Conservation (phyloP, 2,888 invertebrate species). For the Ectropis crepuscularia region DNA sequence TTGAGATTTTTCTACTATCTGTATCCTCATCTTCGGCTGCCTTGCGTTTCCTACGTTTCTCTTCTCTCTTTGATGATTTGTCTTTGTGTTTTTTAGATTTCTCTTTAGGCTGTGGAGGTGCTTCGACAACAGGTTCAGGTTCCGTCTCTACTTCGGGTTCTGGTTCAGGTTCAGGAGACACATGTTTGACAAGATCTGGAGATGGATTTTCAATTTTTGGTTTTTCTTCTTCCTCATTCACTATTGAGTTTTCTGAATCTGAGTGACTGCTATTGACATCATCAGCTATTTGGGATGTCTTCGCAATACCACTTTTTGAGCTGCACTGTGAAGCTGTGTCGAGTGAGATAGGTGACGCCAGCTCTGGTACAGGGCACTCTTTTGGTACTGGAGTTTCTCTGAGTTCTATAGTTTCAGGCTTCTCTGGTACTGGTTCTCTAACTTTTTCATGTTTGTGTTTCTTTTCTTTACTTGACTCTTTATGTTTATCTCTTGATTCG, state of each 20-base stretch:
- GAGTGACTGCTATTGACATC: conserved; percentile 75
- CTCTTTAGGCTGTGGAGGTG: conserved; percentile 66
- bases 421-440: conserved; percentile 75
- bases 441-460: conserved; percentile 84
- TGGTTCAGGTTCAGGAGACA: conserved; percentile 66
- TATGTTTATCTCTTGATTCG: conserved; percentile 86
- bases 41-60: conserved; percentile 87
- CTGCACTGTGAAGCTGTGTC: conserved; percentile 82
- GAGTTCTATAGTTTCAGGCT: conserved; percentile 76
- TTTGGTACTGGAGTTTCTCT: conserved; percentile 74
- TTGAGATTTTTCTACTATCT: conserved; percentile 74
- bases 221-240: conserved; percentile 72
- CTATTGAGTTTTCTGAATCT: conserved; percentile 76
- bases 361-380: conserved; percentile 69
- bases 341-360: conserved; percentile 77
- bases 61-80: conserved; percentile 84
- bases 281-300: conserved; percentile 66
- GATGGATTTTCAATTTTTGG: conserved; percentile 69
- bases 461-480: conserved; percentile 81
- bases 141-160: conserved; percentile 57
- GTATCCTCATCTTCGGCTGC: conserved; percentile 84
- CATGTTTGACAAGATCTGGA: conserved; percentile 60
- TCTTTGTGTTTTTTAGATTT: conserved; percentile 82
- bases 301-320: conserved; percentile 76
- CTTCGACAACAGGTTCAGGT: conserved; percentile 63